Evolutionary conservation across 2,888 invertebrate genomes (phyloP), one percentile per base, ranked within the genome.

Genomic region (Andrena minutula): DNA sequence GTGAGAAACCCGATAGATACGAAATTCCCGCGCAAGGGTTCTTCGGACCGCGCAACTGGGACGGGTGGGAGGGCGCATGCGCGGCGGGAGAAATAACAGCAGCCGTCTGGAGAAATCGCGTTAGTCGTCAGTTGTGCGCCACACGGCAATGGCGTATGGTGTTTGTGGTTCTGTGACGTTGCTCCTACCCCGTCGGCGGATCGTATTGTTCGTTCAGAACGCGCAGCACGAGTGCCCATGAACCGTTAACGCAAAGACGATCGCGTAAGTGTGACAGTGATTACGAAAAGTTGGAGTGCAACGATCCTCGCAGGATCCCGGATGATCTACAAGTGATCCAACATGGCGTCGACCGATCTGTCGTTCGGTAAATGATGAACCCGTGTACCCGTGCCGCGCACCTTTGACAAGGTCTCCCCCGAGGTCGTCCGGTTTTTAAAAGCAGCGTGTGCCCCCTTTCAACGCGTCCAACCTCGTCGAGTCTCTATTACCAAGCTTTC

Each of bases 341-440:
- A 93, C 89, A 93, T 93, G 93, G 93, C 93, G 93, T 93, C 93
- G 90, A 93, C 92, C 90, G 93, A 93, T 92, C 92, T 93, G 89
- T 93, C 93, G 90, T 93, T 92, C 92, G 93, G 93, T 93, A 93
- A 93, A 91, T 92, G 89, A 90, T 88, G 72, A 86, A 71, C 79
- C 74, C 66, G 73, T 79, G 74, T 63, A 53, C 61, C 74, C 20
- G 53, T 53, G 6, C 71, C 70, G 75, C 66, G 69, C 76, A 75
- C 53, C 66, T 84, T 81, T 73, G 86, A 86, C 88, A 79, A 75
- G 78, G 87, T 79, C 79, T 74, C 53, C 41, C 68, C 60, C 84
- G 85, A 88, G 88, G 87, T 88, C 86, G 78, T 82, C 82, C 69
- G 73, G 74, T 86, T 82, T 66, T 81, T 64, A 72, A 77, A 68